Evolutionary conservation across 2,113 vertebrate species (phyloP).

Genomic region (Passer montanus): DNA sequence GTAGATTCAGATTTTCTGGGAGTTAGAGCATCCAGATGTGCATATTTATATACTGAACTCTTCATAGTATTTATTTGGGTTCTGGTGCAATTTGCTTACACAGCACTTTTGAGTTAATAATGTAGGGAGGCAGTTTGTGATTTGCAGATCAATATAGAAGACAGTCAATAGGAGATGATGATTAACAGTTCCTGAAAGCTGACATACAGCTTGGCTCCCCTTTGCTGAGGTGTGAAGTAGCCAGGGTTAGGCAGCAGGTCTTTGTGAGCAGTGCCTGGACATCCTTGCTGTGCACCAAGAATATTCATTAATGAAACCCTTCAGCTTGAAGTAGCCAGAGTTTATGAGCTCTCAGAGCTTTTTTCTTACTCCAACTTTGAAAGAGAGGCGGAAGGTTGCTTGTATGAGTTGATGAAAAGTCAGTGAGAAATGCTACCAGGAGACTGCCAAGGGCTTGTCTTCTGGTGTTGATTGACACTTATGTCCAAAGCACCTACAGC

Average conservation of each 20-base stretch:
- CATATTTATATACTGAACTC: not conserved
- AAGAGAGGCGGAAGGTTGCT: not conserved
- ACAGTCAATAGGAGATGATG: not conserved
- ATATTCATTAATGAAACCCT: not conserved
- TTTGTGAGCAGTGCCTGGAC: not conserved
- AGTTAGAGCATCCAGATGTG: not conserved
- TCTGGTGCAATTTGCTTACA: not conserved
- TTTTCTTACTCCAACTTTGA: not conserved
- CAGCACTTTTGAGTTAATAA: not conserved
- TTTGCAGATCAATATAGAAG: not conserved
- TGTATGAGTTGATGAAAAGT: not conserved
- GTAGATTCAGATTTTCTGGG: not conserved
- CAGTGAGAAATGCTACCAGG: not conserved
- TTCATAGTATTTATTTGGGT: not conserved
- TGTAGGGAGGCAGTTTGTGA: not conserved
- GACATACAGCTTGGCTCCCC: not conserved
- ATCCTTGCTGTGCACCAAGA: fast-evolving
- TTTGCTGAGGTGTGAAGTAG: not conserved
- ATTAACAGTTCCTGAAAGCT: not conserved
- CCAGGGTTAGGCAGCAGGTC: not conserved
- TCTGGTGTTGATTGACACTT: not conserved
- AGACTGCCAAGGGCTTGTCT: not conserved
- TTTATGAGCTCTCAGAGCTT: not conserved
- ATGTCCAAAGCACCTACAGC: not conserved
- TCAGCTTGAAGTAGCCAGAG: not conserved